Percentiles rank a stretch among this genome's conserved stretches.
Evolutionary conservation across 2,888 invertebrate genomes (phyloP).

Genomic region (Ommatoiulus sabulosus): DNA sequence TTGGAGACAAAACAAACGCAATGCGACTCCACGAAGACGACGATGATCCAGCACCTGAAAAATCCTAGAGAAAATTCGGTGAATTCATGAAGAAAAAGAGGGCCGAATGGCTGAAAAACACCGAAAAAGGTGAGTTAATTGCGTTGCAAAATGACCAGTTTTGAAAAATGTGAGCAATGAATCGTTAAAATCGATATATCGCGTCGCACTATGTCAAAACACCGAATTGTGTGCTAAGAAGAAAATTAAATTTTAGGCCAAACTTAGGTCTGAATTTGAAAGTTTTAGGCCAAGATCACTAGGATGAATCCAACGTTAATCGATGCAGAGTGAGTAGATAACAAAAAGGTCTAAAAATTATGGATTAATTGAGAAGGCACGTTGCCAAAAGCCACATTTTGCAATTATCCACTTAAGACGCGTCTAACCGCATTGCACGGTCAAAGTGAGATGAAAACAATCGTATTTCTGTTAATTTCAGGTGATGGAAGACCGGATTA

Average conservation of each 20-base stretch:
- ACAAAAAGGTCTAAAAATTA: neutral
- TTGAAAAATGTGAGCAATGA: neutral
- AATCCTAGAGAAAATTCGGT: neutral
- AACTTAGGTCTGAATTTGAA: neutral
- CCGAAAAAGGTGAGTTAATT: neutral
- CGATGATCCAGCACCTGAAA: neutral
- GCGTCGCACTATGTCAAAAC: too few species aligned
- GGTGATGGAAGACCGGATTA: neutral
- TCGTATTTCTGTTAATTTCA: neutral
- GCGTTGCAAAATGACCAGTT: neutral
- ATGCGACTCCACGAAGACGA: neutral
- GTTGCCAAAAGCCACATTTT: constrained; percentile 27
- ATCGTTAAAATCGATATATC: neutral
- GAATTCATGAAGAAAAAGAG: neutral
- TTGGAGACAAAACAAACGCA: neutral
- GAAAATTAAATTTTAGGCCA: neutral
- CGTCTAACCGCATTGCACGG: neutral
- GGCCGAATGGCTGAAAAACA: neutral
- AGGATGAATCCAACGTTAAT: neutral
- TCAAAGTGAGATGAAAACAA: neutral
- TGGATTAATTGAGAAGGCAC: neutral
- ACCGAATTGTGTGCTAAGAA: neutral
- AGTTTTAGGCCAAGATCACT: neutral
- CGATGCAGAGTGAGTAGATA: neutral
- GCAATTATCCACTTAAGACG: constrained; percentile 28